Evolutionary conservation across 2,888 invertebrate species (phyloP).

Genomic region (Lagria hirta): DNA sequence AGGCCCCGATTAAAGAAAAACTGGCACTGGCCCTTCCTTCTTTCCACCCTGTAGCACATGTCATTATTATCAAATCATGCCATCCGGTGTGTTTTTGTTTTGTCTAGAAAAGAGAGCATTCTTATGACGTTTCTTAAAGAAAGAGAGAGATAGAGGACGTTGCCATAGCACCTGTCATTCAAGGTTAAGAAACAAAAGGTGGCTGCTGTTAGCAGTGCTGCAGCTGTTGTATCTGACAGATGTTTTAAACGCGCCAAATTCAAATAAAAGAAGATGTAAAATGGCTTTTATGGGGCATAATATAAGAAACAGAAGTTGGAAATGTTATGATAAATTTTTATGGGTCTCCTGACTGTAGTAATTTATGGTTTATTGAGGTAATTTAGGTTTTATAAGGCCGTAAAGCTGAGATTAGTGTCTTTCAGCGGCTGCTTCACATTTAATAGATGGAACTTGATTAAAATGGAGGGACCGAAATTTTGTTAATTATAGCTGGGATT

Average conservation of each 20-base stretch:
- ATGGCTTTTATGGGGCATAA: too few relatives aligned
- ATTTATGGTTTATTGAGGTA: conserved; percentile 4
- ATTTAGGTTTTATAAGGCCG: conserved; percentile 5
- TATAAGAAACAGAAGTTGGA: neutral
- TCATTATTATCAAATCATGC: conserved; percentile 16
- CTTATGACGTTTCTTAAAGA: conserved; percentile 9
- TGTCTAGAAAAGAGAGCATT: conserved; percentile 24
- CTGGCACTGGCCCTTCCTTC: too few relatives aligned
- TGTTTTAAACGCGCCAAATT: conserved; percentile 10
- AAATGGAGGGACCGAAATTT: too few relatives aligned
- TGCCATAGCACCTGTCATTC: conserved; percentile 25
- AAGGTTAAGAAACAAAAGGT: conserved; percentile 21
- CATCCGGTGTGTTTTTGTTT: conserved; percentile 25
- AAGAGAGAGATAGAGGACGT: conserved; percentile 14
- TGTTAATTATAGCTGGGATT: too few relatives aligned
- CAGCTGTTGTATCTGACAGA: conserved; percentile 5
- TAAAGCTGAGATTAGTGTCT: conserved; percentile 7
- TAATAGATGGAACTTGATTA: conserved; percentile 26
- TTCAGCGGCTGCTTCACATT: conserved; percentile 46
- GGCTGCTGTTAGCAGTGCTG: neutral
- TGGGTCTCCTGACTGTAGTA: conserved; percentile 1
- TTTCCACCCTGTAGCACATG: conserved; percentile 16
- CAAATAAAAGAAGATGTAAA: neutral
- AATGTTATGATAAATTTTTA: conserved; percentile 7
- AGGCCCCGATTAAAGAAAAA: too few relatives aligned